Base-by-base conservation (phyloP, 2,888 invertebrate genomes). In the Matsumyia berberina region DNA sequence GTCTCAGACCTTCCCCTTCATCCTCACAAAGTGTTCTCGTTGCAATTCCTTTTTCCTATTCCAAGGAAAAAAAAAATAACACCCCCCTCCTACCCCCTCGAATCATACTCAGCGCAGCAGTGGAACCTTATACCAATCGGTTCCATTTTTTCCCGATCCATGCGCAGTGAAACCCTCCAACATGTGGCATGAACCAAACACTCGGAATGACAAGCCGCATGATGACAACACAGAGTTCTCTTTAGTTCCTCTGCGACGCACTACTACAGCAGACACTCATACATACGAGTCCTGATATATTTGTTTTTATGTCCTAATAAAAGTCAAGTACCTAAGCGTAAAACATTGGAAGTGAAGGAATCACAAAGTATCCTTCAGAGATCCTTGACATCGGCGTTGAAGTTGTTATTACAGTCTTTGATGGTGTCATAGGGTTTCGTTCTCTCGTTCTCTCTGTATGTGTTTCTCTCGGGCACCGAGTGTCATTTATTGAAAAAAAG, bases 141-240 rank as follows among this genome's bases (percentile, higher is more conserved):
- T 44, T 17, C 17, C 58, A 24, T 17, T 8, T 51, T 15, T 35
- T 53, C 24, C 33, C 17, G 69, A 51, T 55, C 51, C 51, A 37
- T 83, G 83, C 83, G 83, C 83, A 74, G 1, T 5, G 7, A 5
- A 0, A 0, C 15, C 46, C 42, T 60, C 57, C 62, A 73, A 83
- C 83, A 79, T 83, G 83, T 79, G 83, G 83, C 39, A 19, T 46
- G 19, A 55, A 74, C 29, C 66, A 39, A 79, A 67, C 60, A 53
- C 67, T 77, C 53, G 6, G 51, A 77, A 53, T 62, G 69, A 66
- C 82, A 73, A 42, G 55, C 70, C 62, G 55, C 44, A 73, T 29
- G 42, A 79, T 78, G 73, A 78, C 73, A 78, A 62, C 15, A 78
- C 60, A 72, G 37, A 9, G 44, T 37, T 37, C 11, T 15, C 17